Evolutionary conservation across 2,888 invertebrate species (phyloP), one percentile per base, ranked within the genome.

Genomic region (Phytoseiulus persimilis): DNA sequence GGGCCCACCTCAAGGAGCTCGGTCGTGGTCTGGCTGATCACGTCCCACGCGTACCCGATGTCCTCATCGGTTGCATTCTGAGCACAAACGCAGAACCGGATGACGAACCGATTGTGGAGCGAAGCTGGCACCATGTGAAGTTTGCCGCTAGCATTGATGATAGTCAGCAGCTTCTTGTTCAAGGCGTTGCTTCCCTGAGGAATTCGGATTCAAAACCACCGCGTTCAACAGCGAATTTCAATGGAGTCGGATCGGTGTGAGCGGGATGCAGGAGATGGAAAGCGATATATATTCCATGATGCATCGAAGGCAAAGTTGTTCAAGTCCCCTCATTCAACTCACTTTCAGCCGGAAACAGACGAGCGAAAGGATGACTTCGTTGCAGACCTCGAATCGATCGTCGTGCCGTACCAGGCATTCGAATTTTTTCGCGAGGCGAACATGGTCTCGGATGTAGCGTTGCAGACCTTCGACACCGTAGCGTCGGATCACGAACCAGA

Each of bases 51-150:
- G 90, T 92, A 92, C 31, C 92, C 91, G 89, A 96, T 95, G 92
- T 96, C 95, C 84, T 94, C 95, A 89, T 96, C 95, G 0, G 95
- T 95, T 14, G 98, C 96, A 92, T 97, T 95, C 92, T 97, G 97
- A 1, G 97, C 95, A 84, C 97, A 96, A 0, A 98, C 96, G 92
- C 98, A 98, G 93, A 99, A 99, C 90, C 98, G 94, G 91, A 98
- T 97, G 89, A 97, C 96, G 92, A 96, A 98, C 92, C 95, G 95
- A 89, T 97, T 97, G 92, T 96, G 96, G 32, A 98, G 95, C 87
- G 95, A 95, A 0, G 98, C 96, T 0, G 98, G 98, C 23, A 98
- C 98, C 98, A 99, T 98, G 93, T 99, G 98, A 90, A 99, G 94
- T 93, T 96, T 96, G 28, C 98, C 98, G 5, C 98, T 97, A 90